Base-by-base conservation (phyloP, 92 coral and sea anemone genomes). In the Scolanthus callimorphus region DNA sequence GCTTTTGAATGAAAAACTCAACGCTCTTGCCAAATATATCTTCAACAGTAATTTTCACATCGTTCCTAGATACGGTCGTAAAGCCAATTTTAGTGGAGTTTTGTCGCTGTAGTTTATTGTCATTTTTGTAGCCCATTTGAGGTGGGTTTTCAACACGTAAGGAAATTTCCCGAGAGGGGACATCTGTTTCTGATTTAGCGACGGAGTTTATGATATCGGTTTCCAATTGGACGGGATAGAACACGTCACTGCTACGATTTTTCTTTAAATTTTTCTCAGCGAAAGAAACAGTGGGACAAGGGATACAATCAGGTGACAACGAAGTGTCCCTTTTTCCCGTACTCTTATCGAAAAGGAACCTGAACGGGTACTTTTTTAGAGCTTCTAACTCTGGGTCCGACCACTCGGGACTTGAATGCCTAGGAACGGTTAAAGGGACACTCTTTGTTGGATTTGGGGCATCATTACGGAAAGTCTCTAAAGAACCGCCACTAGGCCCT, bases 21-120 rank as follows among this genome's bases (percentile, higher is more conserved):
- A 53, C 25, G 13, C 23, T 55, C 29, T 62, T 50, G 10, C 26
- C 57, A 3, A 51, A 38, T 28, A 29, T 53, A 52, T 65, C 71
- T 21, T 19, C 49, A 28, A 65, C 48, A 15, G 71, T 50, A 17
- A 65, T 52, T 19, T 49, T 31, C 10, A 39, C 20, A 39, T 50
- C 52, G 22, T 46, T 4, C 8, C 22, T 11, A 46, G 11, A 4
- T 4, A 21, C 4, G 11, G 52, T 6, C 17, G 8, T 19, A 4
- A 46, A 4, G 22, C 52, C 52, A 4, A 46, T 46, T 20, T 9
- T 46, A 9, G 52, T 46, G 19, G 41, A 34, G 41, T 6, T 6
- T 34, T 34, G 6, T 15, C 15, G 41, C 8, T 15, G 6, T 6
- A 34, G 41, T 34, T 15, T 6, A 34, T 34, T 34, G 15, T 34